Evolutionary conservation across 2,888 invertebrate species (phyloP), one percentile per base, ranked within the genome.

Genomic region (Heteromurus nitidus): DNA sequence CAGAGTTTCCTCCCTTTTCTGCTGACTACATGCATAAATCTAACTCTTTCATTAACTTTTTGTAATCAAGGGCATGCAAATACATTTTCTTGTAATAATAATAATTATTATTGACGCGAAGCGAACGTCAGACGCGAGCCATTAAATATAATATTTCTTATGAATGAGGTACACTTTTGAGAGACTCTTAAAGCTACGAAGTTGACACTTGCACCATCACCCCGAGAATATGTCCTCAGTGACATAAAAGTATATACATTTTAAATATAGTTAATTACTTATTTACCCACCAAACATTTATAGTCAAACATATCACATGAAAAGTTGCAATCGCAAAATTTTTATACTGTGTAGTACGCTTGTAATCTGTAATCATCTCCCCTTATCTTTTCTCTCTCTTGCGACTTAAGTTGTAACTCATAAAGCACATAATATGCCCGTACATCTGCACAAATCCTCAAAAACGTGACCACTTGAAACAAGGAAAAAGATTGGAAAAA

Each of bases 281-380:
- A n/a, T n/a, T n/a, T n/a, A n/a, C n/a, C n/a, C n/a, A n/a, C n/a
- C n/a, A n/a, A n/a, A n/a, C n/a, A n/a, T n/a, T n/a, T n/a, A n/a
- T 76, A 68, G 76, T 76, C 76, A 47, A 68, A 60, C 76, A 60
- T 69, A 68, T 68, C 76, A 76, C 60, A 68, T 55, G 22, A 55
- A 18, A 18, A 31, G 11, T n/a, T 47, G n/a, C n/a, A n/a, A n/a
- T n/a, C n/a, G n/a, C n/a, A n/a, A n/a, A n/a, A n/a, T n/a, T n/a
- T n/a, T n/a, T n/a, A n/a, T n/a, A n/a, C n/a, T n/a, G n/a, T n/a
- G n/a, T n/a, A n/a, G n/a, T n/a, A n/a, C n/a, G n/a, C n/a, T n/a
- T n/a, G n/a, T 47, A 47, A 11, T 11, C n/a, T 11, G 36, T 36
- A 36, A 13, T 5, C n/a, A 47, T 5, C 47, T 11, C n/a, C n/a